Evolutionary conservation across 2,113 vertebrate genomes (phyloP).

Genomic region (Equus przewalskii): DNA sequence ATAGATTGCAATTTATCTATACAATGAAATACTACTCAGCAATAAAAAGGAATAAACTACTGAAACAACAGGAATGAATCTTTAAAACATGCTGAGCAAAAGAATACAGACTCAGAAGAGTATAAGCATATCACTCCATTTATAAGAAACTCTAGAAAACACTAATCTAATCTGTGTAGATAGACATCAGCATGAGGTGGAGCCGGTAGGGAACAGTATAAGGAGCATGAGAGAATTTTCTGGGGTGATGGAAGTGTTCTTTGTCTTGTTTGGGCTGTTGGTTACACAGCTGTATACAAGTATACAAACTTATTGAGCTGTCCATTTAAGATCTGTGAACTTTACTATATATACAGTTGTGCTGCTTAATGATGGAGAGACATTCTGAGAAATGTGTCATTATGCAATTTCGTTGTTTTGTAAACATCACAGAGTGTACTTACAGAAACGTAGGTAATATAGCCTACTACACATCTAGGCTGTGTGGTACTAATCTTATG

Average conservation of each 20-base stretch:
- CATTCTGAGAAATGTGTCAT: too few species aligned
- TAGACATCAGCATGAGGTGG: neutral
- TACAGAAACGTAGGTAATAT: too few species aligned
- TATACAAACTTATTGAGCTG: neutral
- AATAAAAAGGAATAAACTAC: neutral
- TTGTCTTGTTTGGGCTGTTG: neutral
- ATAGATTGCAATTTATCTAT: neutral
- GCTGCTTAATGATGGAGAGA: too few species aligned
- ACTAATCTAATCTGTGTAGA: neutral
- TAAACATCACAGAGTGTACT: too few species aligned
- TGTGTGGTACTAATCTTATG: too few species aligned
- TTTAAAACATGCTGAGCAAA: neutral
- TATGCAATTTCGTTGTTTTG: too few species aligned
- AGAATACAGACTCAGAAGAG: neutral
- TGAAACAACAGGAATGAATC: neutral
- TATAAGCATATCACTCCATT: neutral
- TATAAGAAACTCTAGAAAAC: neutral
- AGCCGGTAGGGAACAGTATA: fast-evolving
- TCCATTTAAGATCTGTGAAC: neutral
- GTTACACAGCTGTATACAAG: too few species aligned
- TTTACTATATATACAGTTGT: neutral
- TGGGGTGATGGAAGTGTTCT: neutral
- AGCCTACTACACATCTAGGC: too few species aligned
- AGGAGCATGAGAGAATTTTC: neutral
- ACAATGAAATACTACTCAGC: neutral